Evolutionary conservation across 2,888 invertebrate species (phyloP).

Genomic region (Hetaerina titia): DNA sequence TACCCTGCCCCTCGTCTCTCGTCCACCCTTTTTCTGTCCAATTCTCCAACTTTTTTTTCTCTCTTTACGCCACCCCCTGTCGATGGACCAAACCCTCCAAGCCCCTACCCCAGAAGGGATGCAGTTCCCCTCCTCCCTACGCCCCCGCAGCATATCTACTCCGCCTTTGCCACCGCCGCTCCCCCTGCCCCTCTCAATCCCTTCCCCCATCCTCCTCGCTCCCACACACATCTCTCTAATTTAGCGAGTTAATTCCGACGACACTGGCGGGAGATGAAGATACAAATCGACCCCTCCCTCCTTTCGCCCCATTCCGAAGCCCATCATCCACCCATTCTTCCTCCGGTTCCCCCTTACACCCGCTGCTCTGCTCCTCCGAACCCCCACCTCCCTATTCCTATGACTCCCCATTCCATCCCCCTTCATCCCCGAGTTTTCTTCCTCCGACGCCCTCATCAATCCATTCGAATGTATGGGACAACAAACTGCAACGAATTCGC

Average conservation of each 20-base stretch:
- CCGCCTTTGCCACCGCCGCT: neutral
- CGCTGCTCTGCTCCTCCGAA: neutral
- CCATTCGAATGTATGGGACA: too few species aligned
- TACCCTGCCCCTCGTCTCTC: neutral
- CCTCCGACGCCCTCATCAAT: too few species aligned
- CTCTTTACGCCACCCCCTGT: neutral
- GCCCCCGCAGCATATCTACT: neutral
- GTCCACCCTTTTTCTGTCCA: neutral
- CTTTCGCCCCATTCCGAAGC: neutral
- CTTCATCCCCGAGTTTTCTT: too few species aligned
- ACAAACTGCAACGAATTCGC: too few species aligned
- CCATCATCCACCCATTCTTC: neutral
- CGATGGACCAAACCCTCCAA: neutral
- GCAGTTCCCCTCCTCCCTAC: neutral
- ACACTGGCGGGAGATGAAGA: conserved; percentile 3
- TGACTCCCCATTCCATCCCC: too few species aligned
- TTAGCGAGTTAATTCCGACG: conserved; percentile 31
- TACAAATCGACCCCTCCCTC: neutral
- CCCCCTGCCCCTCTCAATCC: neutral
- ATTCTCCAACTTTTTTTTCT: neutral
- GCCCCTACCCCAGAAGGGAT: neutral
- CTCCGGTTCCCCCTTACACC: neutral
- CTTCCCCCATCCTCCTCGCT: neutral
- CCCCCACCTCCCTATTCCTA: too few species aligned
- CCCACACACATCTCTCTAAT: neutral